A percentile compares a stretch with the other conserved stretches of the same genome.
Evolutionary conservation across 2,797 vertebrate species (phyloP).

Genomic region (Karalla daura): DNA sequence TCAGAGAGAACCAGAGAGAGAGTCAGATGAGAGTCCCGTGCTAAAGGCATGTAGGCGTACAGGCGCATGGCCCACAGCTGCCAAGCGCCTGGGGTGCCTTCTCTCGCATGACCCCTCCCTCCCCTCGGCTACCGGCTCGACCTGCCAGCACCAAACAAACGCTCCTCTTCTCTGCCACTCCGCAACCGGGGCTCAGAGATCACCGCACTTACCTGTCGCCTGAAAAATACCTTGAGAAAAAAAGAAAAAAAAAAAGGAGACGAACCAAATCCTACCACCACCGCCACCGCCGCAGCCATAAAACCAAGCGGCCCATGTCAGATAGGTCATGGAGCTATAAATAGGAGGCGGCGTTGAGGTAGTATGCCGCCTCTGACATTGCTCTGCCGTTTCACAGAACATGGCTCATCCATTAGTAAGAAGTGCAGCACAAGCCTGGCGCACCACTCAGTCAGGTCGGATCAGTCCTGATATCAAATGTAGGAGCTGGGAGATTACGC

Average conservation of each 20-base stretch:
- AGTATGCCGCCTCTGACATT: constrained; percentile 43
- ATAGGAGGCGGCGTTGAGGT: constrained; percentile 59
- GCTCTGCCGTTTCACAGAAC: constrained; percentile 49
- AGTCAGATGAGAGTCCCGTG: constrained; percentile 85
- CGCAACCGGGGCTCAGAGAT: constrained; percentile 10
- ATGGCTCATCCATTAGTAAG: constrained; percentile 69
- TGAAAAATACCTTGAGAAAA: constrained; percentile 9
- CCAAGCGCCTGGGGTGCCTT: constrained; percentile 82
- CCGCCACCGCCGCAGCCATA: constrained; percentile 22
- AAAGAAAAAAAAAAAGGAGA: background rate
- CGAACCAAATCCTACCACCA: constrained; percentile 7
- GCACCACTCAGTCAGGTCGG: constrained; percentile 49
- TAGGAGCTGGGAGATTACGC: constrained; percentile 33
- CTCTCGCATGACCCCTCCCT: constrained; percentile 61
- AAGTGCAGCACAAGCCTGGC: constrained; percentile 21
- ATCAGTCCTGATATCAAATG: constrained; percentile 57
- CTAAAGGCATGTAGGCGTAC: constrained; percentile 81
- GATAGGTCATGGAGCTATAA: constrained; percentile 74
- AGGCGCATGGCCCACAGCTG: constrained; percentile 77
- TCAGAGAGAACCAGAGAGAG: constrained; percentile 35
- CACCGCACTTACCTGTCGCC: constrained; percentile 31
- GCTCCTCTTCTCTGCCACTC: constrained; percentile 34
- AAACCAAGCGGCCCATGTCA: constrained; percentile 63
- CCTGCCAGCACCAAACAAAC: constrained; percentile 55
- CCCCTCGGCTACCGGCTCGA: constrained; percentile 51